Base-by-base conservation (phyloP, 2,113 vertebrate species). In the Oenanthe oenanthe region DNA sequence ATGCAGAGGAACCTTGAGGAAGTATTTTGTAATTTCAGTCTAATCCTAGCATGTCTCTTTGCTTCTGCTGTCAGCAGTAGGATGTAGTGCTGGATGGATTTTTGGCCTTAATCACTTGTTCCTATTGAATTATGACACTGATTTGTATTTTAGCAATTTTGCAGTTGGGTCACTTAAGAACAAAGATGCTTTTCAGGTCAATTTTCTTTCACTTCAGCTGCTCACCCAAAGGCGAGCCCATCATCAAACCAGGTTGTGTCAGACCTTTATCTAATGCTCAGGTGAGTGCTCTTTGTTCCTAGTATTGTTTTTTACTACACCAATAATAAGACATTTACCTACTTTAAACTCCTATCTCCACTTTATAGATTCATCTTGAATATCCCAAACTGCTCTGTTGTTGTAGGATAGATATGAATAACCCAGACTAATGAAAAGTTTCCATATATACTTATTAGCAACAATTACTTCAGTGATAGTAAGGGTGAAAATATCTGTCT, bases 381-480 rank as follows among this genome's bases (percentile, higher is more conserved):
- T 66, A 65, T 78, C n/a, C 60, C 20, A 57, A 61, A 54, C 26
- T 74, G 42, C 66, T 47, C 51, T 16, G 0, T 34, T 72, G 17
- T 89, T 94, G 21, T 73, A 43, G 68, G 74, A 63, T 54, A 21
- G 34, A 32, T 80, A 13, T 13, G 3, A 94, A 40, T 87, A 47
- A 29, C 76, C 11, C 17, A 36, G 36, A 17, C 5, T 29, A 80
- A 73, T 47, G 28, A 67, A 25, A 61, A 38, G 3, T 36, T 61
- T 66, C 53, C 4, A 3, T 88, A 28, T 83, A 15, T 79, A 29
- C 43, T 79, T 13, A 32, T 90, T 68, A 89, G 54, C 62, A 57
- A 47, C 22, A 6, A 79, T 88, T 43, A 40, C 18, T 92, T 97
- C 72, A 97, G 34, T 97, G 95, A 43, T 97, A 97, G 57, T 98